These are phyloP conservation scores for Xanthorhoe designata DNA, from an alignment of 2,888 invertebrate species.

Conservation along the genomic window DNA sequence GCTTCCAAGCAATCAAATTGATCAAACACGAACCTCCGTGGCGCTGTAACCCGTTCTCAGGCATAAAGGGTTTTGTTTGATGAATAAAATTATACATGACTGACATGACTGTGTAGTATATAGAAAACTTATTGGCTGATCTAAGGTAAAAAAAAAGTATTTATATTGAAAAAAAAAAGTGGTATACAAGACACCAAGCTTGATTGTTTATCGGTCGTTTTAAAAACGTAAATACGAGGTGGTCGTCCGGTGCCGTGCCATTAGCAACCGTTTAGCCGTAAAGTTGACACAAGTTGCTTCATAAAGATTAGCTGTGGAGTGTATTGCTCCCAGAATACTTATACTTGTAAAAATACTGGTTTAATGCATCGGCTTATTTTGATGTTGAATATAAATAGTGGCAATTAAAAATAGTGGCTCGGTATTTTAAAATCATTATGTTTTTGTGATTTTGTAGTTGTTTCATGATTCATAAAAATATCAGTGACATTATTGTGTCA, in stretches of 20 bases:
- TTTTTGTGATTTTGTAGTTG: not conserved
- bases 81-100: conserved; percentile 15
- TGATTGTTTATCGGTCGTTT: conserved; percentile 56
- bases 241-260: conserved; percentile 56
- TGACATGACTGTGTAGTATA: too few species aligned
- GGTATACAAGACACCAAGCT: not conserved
- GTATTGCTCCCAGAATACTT: conserved; percentile 25
- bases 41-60: conserved; percentile 52
- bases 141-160: not conserved
- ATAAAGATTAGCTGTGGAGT: conserved; percentile 61
- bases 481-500: too few species aligned
- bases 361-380: conserved; percentile 6
- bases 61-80: conserved; percentile 26
- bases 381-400: not conserved
- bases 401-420: not conserved
- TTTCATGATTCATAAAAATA: not conserved
- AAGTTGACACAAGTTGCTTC: conserved; percentile 68
- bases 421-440: not conserved
- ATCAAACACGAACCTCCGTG: conserved; percentile 59
- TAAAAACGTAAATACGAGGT: conserved; percentile 60
- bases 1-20: conserved; percentile 69
- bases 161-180: too few species aligned
- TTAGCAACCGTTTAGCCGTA: conserved; percentile 69
- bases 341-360: conserved; percentile 20
- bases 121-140: not conserved